Conservation (phyloP, 2,888 invertebrate species). For the Tanypteryx hageni region DNA sequence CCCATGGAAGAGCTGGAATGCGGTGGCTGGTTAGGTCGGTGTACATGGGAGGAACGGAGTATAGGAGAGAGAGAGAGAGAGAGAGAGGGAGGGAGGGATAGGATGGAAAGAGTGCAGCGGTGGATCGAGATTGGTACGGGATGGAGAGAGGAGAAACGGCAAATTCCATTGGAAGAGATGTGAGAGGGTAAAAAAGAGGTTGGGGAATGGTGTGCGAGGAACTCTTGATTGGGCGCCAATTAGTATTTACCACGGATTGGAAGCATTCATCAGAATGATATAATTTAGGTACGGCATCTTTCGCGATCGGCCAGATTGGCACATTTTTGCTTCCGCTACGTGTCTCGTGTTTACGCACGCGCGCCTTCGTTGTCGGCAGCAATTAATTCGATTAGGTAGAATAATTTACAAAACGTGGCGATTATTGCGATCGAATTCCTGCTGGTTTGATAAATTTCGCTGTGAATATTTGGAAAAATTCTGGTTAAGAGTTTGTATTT, state of each 20-base stretch:
- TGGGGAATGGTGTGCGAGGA: not conserved
- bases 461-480: too few relatives aligned
- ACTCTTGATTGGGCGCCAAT: constrained; percentile 44
- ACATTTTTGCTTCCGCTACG: not conserved
- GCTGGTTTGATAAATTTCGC: too few relatives aligned
- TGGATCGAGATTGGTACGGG: too few relatives aligned
- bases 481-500: too few relatives aligned
- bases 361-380: not conserved
- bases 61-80: not conserved
- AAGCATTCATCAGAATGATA: constrained; percentile 28
- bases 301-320: not conserved
- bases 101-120: not conserved
- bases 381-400: not conserved
- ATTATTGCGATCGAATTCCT: too few relatives aligned
- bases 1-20: not conserved
- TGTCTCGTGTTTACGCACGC: not conserved
- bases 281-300: not conserved
- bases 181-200: not conserved
- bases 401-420: too few relatives aligned
- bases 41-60: not conserved
- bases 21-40: not conserved
- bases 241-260: constrained; percentile 38
- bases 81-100: not conserved
- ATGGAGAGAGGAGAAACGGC: not conserved
- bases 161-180: not conserved